Percentiles rank a stretch among this genome's conserved stretches.
Evolutionary conservation across 2,113 vertebrate species (phyloP).

Genomic region (Seriola rivoliana): DNA sequence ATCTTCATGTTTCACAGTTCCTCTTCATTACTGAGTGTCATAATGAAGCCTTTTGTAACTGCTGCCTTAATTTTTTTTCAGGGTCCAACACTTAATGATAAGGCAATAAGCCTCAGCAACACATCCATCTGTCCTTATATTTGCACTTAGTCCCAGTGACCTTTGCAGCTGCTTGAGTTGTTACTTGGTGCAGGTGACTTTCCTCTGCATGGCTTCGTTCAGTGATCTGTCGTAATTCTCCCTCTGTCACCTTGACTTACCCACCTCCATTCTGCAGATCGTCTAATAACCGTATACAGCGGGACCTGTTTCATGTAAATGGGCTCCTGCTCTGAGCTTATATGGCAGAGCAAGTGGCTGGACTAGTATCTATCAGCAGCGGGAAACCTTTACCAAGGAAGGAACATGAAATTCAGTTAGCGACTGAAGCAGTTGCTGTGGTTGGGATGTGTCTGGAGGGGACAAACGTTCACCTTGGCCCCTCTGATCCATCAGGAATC

Average conservation of each 20-base stretch:
- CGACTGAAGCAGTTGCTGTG: constrained; percentile 7
- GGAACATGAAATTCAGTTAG: constrained; percentile 59
- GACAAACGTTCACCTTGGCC: constrained; percentile 15
- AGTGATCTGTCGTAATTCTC: constrained; percentile 23
- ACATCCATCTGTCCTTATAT: constrained; percentile 35
- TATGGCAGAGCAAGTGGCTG: constrained; percentile 22
- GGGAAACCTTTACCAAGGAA: constrained; percentile 28
- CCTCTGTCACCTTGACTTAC: constrained; percentile 58
- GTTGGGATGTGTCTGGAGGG: constrained; percentile 48
- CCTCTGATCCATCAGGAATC: constrained; percentile 46
- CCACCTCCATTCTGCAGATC: constrained; percentile 13
- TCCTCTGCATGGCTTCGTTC: constrained; percentile 46
- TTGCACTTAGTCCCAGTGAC: constrained; percentile 47
- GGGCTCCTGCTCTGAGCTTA: constrained; percentile 30
- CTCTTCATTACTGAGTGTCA: neutral
- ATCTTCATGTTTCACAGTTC: neutral
- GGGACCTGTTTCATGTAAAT: constrained; percentile 58
- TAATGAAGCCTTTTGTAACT: constrained; percentile 28
- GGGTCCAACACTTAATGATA: constrained; percentile 28
- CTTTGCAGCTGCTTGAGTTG: constrained; percentile 49
- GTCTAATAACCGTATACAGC: constrained; percentile 28
- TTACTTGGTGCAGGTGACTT: constrained; percentile 58
- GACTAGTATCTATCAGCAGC: constrained; percentile 43
- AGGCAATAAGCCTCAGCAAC: constrained; percentile 28
- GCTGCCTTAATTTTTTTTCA: constrained; percentile 17